Evolutionary conservation across 37 sponge, comb jelly and placozoan species (phyloP).

Genomic region (Cliona cf. orientalis): DNA sequence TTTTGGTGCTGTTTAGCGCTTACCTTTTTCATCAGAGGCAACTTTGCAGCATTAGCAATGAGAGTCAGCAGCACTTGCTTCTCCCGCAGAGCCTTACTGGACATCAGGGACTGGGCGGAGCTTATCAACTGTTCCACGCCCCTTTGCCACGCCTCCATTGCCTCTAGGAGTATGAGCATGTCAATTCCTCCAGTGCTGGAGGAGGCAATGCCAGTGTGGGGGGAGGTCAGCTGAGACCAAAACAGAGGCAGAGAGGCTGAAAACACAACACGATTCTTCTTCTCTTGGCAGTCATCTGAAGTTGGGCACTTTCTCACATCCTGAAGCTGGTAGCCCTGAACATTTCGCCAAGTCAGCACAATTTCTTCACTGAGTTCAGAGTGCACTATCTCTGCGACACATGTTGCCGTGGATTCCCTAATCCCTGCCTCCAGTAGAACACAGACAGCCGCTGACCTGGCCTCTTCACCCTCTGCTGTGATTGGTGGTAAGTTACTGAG

Average conservation of each 20-base stretch:
- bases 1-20: too few relatives aligned
- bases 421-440: conserved; percentile 34
- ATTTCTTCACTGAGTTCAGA: conserved; percentile 14
- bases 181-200: conserved; percentile 39
- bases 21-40: neutral
- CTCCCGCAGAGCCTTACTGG: conserved; percentile 6
- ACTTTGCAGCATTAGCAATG: conserved; percentile 28
- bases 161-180: conserved; percentile 21
- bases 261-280: conserved; percentile 12
- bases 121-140: neutral
- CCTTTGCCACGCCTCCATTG: conserved; percentile 17
- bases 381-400: conserved; percentile 18
- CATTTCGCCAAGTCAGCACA: conserved; percentile 28
- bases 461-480: neutral
- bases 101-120: neutral
- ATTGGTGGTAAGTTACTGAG: neutral
- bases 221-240: conserved; percentile 42
- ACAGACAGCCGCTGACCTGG: neutral
- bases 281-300: neutral
- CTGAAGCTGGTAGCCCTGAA: neutral
- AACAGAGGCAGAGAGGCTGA: conserved; percentile 24
- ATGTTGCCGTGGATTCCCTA: neutral
- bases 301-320: neutral
- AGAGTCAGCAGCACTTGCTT: conserved; percentile 21
- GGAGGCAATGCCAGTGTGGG: conserved; percentile 14